Evolutionary conservation across 2,888 invertebrate species (phyloP), one percentile per base, ranked within the genome.

Genomic region (Calliopum simillimum): DNA sequence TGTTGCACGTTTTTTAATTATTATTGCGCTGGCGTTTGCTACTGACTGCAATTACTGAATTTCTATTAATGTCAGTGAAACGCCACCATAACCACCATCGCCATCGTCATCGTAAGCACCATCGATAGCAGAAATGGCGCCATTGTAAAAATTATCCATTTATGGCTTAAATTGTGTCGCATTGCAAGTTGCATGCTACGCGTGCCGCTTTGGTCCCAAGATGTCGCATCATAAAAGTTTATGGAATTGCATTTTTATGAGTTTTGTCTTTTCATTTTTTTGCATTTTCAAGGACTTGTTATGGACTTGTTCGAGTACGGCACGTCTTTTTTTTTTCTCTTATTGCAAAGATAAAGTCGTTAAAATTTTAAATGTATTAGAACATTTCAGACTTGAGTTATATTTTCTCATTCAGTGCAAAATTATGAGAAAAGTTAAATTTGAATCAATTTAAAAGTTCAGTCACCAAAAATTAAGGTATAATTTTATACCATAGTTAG

Each of bases 121-220:
- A 55, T 44, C 19, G 33, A 8, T 33, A 33, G 33, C 33, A 46
- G 58, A 59, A 58, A 49, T 68, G 67, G 67, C 67, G 67, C 67
- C 67, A 58, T 46, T 47, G 58, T 59, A 41, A 25, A 68, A 33
- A 21, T 33, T 51, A n/a, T 41, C 65, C 66, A 47, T 66, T 25
- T 58, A 58, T 46, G 56, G 66, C 53, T 47, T 16, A 33, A 66
- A 47, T 66, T 46, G n/a, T 63, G 33, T 65, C 59, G 43, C 41
- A 3, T n/a, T 19, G 2, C 13, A 43, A 19, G 25, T 14, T 6
- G 21, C 14, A 23, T 16, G 25, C 47, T 53, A 63, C 53, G 53
- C 53, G 23, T 21, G 43, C 53, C 5, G 16, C 43, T 4, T 21
- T 53, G 16, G 33, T 33, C 25, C 33, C 43, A 16, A 16, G 14